Evolutionary conservation across 2,888 invertebrate genomes (phyloP), one percentile per base, ranked within the genome.

Genomic region (Epinotia demarniana): DNA sequence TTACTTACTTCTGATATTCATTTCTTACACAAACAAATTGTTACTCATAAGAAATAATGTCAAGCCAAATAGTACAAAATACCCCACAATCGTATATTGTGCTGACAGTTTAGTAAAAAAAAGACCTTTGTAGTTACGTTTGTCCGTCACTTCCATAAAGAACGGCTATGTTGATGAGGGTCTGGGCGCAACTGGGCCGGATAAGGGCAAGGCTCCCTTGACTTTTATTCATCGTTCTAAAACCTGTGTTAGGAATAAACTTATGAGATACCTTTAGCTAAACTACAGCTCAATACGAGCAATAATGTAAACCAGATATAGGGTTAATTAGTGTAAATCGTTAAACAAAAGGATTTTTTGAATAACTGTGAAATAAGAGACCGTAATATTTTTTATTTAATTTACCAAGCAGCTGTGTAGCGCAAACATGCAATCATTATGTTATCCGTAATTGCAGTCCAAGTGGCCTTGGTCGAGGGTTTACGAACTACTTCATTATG

Each of bases 111-210:
- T 53, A 49, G 58, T 49, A n/a, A 66, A 72, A 72, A 58, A 72
- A 72, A 72, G 55, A 72, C 58, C 72, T 72, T 72, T 72, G 72
- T n/a, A n/a, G n/a, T n/a, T 72, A 23, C 64, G 64, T 72, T 72
- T 72, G 64, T 66, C 64, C 64, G 64, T 72, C 72, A 72, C 64
- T 72, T 72, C 72, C 72, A 72, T 66, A 72, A 72, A 72, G 72
- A 66, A 66, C 66, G 72, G 57, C 72, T 49, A 58, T 66, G 72
- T 72, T 72, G 72, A 72, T 72, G 49, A 66, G 72, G 72, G 72
- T 72, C 18, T 57, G 66, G 58, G 72, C 58, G 66, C 64, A 49
- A 58, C 57, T 58, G 23, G 11, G 58, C 72, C 58, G 66, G 46
- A 33, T 27, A 19, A 18, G 63, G 55, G 58, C 13, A 58, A 58